Percentiles rank a stretch among this genome's conserved stretches.
These are phyloP conservation scores for Raphicerus campestris DNA, from an alignment of 2,113 vertebrate genomes.

Conservation along the genomic window DNA sequence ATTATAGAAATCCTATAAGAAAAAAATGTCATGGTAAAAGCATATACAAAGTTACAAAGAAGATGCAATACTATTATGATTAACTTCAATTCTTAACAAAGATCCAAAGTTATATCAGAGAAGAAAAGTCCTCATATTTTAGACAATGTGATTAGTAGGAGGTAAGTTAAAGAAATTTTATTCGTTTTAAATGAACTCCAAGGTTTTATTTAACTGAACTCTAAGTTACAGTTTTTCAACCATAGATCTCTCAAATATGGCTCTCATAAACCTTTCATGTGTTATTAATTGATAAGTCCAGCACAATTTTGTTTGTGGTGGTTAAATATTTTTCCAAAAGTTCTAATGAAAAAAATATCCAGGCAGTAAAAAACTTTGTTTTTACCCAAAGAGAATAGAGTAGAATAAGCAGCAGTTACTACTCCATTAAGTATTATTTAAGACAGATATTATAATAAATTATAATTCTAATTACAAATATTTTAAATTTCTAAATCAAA, in stretches of 20 bases:
- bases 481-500: slow-evolving; percentile 42
- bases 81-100: slow-evolving; percentile 38
- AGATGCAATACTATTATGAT: background rate
- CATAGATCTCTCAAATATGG: background rate
- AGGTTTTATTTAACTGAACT: slow-evolving; percentile 35
- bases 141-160: background rate
- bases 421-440: background rate
- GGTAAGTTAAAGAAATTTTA: background rate
- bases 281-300: background rate
- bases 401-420: background rate
- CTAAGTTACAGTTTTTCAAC: background rate
- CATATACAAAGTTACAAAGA: slow-evolving; percentile 16
- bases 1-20: slow-evolving; percentile 95
- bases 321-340: background rate
- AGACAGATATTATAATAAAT: background rate
- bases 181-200: slow-evolving; percentile 16
- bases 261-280: slow-evolving; percentile 1
- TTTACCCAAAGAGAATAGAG: background rate
- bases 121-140: background rate
- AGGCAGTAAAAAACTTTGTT: slow-evolving; percentile 23
- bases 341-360: background rate
- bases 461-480: slow-evolving; percentile 8
- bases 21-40: slow-evolving; percentile 46
- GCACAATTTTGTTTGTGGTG: background rate
- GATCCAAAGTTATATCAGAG: background rate